These are phyloP conservation scores for Acrobasis consociella DNA, from an alignment of 2,888 invertebrate species.

Conservation along the genomic window DNA sequence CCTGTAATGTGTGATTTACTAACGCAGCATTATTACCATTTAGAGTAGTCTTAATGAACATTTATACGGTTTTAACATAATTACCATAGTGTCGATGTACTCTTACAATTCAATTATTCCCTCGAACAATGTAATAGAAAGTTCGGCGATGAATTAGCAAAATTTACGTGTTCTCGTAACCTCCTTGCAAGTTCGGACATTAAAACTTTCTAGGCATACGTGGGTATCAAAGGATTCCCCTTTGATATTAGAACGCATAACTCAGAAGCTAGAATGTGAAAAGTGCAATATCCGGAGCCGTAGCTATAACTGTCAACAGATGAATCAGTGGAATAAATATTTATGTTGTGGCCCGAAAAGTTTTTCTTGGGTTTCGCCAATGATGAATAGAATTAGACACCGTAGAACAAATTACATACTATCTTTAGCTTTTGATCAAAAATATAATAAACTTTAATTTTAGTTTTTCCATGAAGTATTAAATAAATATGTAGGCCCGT, in stretches of 20 bases:
- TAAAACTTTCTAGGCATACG: constrained; percentile 35
- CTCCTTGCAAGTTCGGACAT: constrained; percentile 31
- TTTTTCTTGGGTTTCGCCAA: no score
- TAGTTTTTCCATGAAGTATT: no score
- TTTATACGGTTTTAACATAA: background rate
- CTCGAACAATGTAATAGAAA: constrained; percentile 43
- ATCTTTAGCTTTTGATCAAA: no score
- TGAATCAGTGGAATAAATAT: constrained; percentile 78
- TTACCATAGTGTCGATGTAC: background rate
- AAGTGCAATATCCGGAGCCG: constrained; percentile 73
- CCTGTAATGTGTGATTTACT: no score
- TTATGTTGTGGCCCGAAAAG: constrained; percentile 2
- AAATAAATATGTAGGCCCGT: no score
- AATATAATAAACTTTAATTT: no score
- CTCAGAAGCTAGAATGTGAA: constrained; percentile 69
- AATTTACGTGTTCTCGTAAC: constrained; percentile 36
- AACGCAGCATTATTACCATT: background rate
- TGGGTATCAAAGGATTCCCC: constrained; percentile 8
- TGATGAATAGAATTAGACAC: no score
- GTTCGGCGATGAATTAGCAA: constrained; percentile 49
- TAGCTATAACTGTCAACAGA: constrained; percentile 76
- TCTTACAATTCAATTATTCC: background rate
- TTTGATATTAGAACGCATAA: constrained; percentile 38
- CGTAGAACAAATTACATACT: no score
- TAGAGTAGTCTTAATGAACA: background rate